Evolutionary conservation across 2,113 vertebrate genomes (phyloP), one percentile per base, ranked within the genome.

Genomic region (Myxocyprinus asiaticus): DNA sequence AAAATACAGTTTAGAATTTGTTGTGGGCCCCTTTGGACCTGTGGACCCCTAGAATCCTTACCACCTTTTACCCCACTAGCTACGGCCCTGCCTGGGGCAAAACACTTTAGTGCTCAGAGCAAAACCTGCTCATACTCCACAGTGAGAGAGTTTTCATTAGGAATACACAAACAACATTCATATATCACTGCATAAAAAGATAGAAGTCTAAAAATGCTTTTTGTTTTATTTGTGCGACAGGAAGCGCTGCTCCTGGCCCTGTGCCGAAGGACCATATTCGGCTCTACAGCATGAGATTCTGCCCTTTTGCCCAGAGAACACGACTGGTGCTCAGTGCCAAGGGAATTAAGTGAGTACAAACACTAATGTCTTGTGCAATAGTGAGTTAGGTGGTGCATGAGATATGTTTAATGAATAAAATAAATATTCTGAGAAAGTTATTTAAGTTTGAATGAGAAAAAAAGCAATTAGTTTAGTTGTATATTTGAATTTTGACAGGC

Each of bases 201-300:
- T 33, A 33, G 22, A 33, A 33, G 22, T 33, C 22, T 48, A 6
- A 48, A 9, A 9, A 7, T 12, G 8, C 9, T 17, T 48, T 65
- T 14, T 74, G 74, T 67, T 11, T 62, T 7, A 43, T 82, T n/a
- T 68, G 10, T 48, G 12, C 55, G 80, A 14, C 82, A 98, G 97
- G 94, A 4, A 94, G 93, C 81, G 2, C 89, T 47, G 88, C 90
- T 10, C 96, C 96, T 0, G 94, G 92, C 7, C 92, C 94, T 0
- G 95, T 98, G 48, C 88, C 95, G 0, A 81, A 91, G 5, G 96
- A 87, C 9, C 0, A 59, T 8, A 84, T 98, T 67, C 92, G 95
- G 8, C 62, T 98, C 0, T 98, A 97, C 91, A 96, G 95, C 87
- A 98, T 98, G 96, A 93, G 94, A 70, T 98, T 96, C 90, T 98